Base-by-base conservation (phyloP, 2,888 invertebrate species). In the Archaeoteleia sp. region DNA sequence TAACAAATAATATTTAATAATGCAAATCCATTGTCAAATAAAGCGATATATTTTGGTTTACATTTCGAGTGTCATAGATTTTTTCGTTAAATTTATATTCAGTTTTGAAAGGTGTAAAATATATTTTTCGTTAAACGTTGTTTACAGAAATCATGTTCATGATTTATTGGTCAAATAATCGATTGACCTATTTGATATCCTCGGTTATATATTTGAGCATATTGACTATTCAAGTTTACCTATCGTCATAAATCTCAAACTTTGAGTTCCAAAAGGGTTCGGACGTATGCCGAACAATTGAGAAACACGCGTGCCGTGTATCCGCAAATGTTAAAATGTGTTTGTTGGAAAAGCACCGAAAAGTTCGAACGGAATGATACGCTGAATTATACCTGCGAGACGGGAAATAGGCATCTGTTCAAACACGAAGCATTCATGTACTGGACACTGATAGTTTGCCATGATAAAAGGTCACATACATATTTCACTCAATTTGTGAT, bases 361-460 rank as follows among this genome's bases (percentile, higher is more conserved):
- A 45, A 43, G 23, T 34, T 14, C 14, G 2, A 37, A 10, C 3
- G 14, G 15, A 30, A n/a, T 14, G 53, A 40, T 29, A 20, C 42
- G 23, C 32, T 14, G 32, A 51, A 30, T 49, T 39, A 53, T 54
- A 54, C 53, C 53, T 49, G 37, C 13, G 25, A 4, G 9, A 10
- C 15, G 12, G 35, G 45, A 35, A 55, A 35, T 20, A 55, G 32
- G 20, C 55, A 55, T 55, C 55, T 55, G 55, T 55, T 45, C 37
- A 39, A 39, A 40, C 15, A 46, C 9, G n/a, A 13, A 14, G 20
- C 25, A 6, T 40, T 25, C 23, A 13, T 4, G 4, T 5, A 4
- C 4, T 5, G 4, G 23, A 23, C 23, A 23, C 23, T 23, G 23
- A 23, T 23, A 23, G 23, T 10, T 14, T 8, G 12, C 5, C 40